phyloP scores from a whole-genome alignment of 2,113 vertebrate species.

The Otocyon megalotis region DNA sequence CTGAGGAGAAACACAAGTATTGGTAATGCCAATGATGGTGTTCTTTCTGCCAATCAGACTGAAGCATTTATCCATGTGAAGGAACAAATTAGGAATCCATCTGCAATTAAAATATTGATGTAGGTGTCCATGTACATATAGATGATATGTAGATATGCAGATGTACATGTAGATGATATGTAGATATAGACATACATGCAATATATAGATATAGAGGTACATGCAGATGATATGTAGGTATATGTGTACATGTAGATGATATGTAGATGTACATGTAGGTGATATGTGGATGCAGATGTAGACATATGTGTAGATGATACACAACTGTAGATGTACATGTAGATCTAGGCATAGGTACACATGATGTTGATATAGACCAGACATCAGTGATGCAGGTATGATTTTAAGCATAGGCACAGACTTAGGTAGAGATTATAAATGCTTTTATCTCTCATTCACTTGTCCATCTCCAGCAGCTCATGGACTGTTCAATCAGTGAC shows the following conservation, averaged over 20 bases:
- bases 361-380: rapidly evolving
- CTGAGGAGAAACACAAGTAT: rapidly evolving
- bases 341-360: rapidly evolving
- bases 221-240: not conserved
- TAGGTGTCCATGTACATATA: not conserved
- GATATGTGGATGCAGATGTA: not conserved
- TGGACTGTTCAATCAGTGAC: rapidly evolving
- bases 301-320: not conserved
- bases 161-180: no score
- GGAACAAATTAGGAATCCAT: rapidly evolving
- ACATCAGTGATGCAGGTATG: rapidly evolving
- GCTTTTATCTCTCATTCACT: rapidly evolving
- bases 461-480: rapidly evolving
- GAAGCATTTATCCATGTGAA: rapidly evolving
- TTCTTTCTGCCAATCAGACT: rapidly evolving
- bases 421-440: rapidly evolving
- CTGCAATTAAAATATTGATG: not conserved
- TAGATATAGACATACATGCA: no score
- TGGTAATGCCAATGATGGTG: rapidly evolving
- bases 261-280: not conserved
- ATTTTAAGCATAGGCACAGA: not conserved
- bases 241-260: not conserved
- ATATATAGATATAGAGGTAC: no score
- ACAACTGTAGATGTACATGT: rapidly evolving
- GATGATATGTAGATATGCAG: no score